Conservation (phyloP, 2,888 invertebrate genomes). For the Drosophila buzzatii region DNA sequence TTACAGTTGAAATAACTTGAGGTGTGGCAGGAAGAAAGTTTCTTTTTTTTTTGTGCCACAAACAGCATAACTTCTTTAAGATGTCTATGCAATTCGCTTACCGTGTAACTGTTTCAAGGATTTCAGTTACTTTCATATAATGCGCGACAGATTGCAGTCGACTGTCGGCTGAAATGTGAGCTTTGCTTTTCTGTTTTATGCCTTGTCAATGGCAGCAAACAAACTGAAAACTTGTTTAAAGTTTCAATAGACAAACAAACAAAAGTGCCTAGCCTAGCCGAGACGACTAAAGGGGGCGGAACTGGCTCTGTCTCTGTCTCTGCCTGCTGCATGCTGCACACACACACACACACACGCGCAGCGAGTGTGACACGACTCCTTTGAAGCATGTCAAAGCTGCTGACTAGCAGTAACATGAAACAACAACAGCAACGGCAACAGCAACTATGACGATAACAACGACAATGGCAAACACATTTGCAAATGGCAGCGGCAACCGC, state of each 20-base stretch:
- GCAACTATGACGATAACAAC: conserved; percentile 32
- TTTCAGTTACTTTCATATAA: conserved; percentile 22
- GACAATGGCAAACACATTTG: conserved; percentile 77
- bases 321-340: conserved; percentile 25
- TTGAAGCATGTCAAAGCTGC: conserved; percentile 74
- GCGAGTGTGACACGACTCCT: conserved; percentile 65
- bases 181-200: conserved; percentile 30
- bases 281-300: conserved; percentile 39
- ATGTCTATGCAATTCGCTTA: conserved; percentile 19
- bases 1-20: conserved; percentile 73
- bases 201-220: conserved; percentile 38
- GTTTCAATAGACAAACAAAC: conserved; percentile 77
- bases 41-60: not conserved
- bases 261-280: conserved; percentile 54
- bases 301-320: conserved; percentile 1
- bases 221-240: conserved; percentile 71
- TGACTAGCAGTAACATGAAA: conserved; percentile 54
- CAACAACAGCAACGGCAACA: conserved; percentile 27
- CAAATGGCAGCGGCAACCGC: conserved; percentile 78
- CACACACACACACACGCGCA: not conserved
- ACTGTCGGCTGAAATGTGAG: conserved; percentile 27
- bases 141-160: conserved; percentile 41
- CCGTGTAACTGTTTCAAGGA: conserved; percentile 18
- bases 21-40: conserved; percentile 48
- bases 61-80: conserved; percentile 19